Evolutionary conservation across 2,113 vertebrate species (phyloP).

Genomic region (Indri indri): DNA sequence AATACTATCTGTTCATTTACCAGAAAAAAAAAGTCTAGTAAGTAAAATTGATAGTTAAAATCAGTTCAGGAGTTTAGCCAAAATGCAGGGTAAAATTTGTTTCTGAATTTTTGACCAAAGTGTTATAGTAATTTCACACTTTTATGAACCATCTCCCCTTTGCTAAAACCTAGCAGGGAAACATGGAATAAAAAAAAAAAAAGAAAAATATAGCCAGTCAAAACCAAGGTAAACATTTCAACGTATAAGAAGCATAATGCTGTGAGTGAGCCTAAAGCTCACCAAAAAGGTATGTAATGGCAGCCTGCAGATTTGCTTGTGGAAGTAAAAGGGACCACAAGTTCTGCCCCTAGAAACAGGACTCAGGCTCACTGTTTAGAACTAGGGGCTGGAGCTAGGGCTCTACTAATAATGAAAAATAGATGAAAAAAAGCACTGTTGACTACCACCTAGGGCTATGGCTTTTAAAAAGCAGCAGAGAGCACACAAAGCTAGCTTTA

Average conservation of each 20-base stretch:
- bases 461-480: not conserved
- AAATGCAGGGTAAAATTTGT: not conserved
- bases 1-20: not conserved
- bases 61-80: not conserved
- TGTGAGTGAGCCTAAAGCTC: not conserved
- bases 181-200: not conserved
- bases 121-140: not conserved
- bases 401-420: not conserved
- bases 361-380: not conserved
- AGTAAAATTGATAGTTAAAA: not conserved
- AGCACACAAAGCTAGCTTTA: not conserved
- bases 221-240: not conserved
- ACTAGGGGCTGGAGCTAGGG: not conserved
- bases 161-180: not conserved
- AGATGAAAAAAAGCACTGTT: not conserved
- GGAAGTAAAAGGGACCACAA: not conserved
- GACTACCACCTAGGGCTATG: not conserved
- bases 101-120: not conserved
- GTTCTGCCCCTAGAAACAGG: not conserved
- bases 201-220: not conserved
- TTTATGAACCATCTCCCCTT: not conserved
- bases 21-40: not conserved
- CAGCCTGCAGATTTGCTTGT: too few relatives aligned
- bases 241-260: not conserved
- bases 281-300: not conserved